phyloP scores from a whole-genome alignment of 1,140 invertebrate species.

The Drosophila kepulauana region DNA sequence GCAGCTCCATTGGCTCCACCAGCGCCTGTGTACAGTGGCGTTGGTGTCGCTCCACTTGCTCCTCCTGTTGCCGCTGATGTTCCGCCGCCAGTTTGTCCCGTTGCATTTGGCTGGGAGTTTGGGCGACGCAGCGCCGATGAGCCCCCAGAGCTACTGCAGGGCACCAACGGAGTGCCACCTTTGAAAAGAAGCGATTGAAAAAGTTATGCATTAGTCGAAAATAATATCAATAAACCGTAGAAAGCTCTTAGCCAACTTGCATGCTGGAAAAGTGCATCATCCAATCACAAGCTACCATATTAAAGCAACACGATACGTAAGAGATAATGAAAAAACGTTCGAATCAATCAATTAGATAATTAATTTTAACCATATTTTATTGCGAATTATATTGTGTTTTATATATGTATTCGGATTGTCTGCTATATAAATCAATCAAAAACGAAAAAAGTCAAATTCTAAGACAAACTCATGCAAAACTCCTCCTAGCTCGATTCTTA shows the following conservation, averaged over 20 bases:
- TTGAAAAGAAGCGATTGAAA: constrained; percentile 53
- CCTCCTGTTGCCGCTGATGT: constrained; percentile 27
- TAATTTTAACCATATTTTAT: constrained; percentile 36
- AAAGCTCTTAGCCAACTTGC: constrained; percentile 56
- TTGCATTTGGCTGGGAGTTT: constrained; percentile 47
- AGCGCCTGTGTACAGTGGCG: constrained; percentile 53
- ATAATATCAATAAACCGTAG: constrained; percentile 3
- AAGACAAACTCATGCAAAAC: constrained; percentile 44
- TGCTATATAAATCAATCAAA: constrained; percentile 10
- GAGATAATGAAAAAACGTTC: constrained; percentile 34
- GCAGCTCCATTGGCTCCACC: constrained; percentile 38
- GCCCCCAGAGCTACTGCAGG: constrained; percentile 77
- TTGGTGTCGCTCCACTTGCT: constrained; percentile 34
- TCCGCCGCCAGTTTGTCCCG: constrained; percentile 29
- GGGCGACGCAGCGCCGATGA: constrained; percentile 59
- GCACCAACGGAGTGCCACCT: constrained; percentile 87
- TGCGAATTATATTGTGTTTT: constrained; percentile 45
- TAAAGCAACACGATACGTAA: constrained; percentile 36
- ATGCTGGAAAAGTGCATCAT: constrained; percentile 61
- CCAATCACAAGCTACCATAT: constrained; percentile 52
- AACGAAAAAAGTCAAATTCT: constrained; percentile 17
- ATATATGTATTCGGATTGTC: constrained; percentile 29
- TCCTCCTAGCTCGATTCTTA: constrained; percentile 6
- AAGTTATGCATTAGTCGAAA: constrained; percentile 41
- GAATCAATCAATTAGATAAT: constrained; percentile 41